These are phyloP conservation scores for Miniopterus natalensis DNA, from an alignment of 2,113 vertebrate genomes.

Conservation along the genomic window DNA sequence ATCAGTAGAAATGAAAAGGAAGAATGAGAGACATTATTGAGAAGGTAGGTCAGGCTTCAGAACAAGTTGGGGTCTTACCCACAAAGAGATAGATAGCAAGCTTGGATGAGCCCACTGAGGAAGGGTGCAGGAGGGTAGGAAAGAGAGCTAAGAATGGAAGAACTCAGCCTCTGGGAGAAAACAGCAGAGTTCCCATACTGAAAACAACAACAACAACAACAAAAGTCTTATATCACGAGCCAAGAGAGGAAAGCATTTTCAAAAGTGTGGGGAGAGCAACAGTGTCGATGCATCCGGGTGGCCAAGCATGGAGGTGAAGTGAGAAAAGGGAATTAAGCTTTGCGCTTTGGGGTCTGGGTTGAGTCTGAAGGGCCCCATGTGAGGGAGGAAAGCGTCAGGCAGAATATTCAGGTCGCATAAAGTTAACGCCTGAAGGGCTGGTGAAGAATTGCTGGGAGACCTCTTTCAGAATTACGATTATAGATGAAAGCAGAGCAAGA, in stretches of 20 bases:
- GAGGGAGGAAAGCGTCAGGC: neutral
- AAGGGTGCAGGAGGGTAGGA: neutral
- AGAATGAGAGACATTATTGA: neutral
- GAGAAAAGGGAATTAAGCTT: neutral
- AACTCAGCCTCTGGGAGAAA: neutral
- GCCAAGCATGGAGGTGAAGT: neutral
- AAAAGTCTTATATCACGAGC: neutral
- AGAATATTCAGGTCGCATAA: neutral
- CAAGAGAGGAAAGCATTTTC: neutral
- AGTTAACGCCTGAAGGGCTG: neutral
- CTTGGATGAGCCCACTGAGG: rapidly evolving
- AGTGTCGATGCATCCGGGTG: neutral
- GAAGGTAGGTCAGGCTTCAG: neutral
- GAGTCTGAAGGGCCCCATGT: neutral
- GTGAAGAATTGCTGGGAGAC: neutral
- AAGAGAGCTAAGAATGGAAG: neutral
- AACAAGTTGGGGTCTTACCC: neutral
- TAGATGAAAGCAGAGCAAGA: neutral
- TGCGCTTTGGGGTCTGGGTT: neutral
- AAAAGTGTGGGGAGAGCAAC: neutral
- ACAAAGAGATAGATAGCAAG: neutral
- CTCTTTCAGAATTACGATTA: neutral
- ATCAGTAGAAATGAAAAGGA: neutral
- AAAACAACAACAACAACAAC: neutral
- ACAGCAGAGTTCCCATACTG: neutral